A percentile compares a stretch with the other conserved stretches of the same genome.
phyloP scores from a whole-genome alignment of 2,797 vertebrate genomes.

The Enteromius paludinosus region DNA sequence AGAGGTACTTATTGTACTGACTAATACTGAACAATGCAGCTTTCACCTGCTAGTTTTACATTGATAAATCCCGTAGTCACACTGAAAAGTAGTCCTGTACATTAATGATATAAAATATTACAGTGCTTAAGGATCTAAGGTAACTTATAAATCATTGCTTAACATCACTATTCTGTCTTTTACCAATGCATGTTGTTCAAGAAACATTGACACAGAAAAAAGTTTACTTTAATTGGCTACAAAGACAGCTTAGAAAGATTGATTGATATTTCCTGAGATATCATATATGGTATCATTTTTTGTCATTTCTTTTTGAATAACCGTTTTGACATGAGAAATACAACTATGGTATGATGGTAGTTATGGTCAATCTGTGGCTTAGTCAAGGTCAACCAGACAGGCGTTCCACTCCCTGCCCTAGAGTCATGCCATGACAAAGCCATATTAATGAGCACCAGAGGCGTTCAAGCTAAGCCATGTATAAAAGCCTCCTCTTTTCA shows the following conservation, averaged over 20 bases:
- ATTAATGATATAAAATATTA: background rate
- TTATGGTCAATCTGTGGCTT: constrained; percentile 56
- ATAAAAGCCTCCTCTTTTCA: constrained; percentile 31
- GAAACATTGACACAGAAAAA: background rate
- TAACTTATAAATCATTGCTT: background rate
- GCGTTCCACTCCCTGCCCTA: constrained; percentile 56
- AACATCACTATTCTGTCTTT: background rate
- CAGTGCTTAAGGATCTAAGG: background rate
- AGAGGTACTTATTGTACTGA: constrained; percentile 6
- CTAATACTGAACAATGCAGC: constrained; percentile 7
- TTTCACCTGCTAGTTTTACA: background rate
- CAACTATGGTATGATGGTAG: constrained; percentile 47
- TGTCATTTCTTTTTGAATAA: background rate
- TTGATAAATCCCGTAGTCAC: no score
- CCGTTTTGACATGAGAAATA: constrained; percentile 7
- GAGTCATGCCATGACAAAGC: constrained; percentile 44
- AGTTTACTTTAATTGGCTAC: background rate
- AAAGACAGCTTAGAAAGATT: background rate
- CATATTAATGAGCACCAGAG: constrained; percentile 57
- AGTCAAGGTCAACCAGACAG: constrained; percentile 58
- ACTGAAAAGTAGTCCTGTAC: background rate
- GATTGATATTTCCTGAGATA: constrained; percentile 37
- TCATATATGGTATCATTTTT: background rate
- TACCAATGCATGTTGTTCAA: background rate
- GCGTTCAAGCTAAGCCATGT: constrained; percentile 38